These are phyloP conservation scores for Amphilophus citrinellus DNA, from an alignment of 2,113 vertebrate species.

Conservation along the genomic window DNA sequence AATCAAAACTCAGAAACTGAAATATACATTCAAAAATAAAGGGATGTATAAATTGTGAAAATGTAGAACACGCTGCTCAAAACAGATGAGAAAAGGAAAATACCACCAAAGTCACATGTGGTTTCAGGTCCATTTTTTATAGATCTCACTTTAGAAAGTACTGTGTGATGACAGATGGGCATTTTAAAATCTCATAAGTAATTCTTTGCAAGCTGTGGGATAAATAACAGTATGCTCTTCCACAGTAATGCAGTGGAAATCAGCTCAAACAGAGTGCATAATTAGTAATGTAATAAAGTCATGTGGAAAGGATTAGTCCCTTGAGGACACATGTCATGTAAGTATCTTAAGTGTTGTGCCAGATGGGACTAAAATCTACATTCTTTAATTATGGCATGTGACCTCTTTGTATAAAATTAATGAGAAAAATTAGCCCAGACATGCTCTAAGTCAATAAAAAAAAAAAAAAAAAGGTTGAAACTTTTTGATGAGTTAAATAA, in stretches of 20 bases:
- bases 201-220: neutral
- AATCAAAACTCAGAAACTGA: too few relatives aligned
- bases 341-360: slow-evolving; percentile 32
- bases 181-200: neutral
- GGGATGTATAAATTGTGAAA: too few relatives aligned
- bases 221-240: neutral
- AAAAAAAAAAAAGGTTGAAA: neutral
- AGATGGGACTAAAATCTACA: slow-evolving; percentile 25
- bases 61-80: too few relatives aligned
- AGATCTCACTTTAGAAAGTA: too few relatives aligned
- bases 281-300: slow-evolving; percentile 48
- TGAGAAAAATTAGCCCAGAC: slow-evolving; percentile 14
- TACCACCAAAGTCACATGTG: too few relatives aligned
- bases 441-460: neutral
- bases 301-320: slow-evolving; percentile 23
- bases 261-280: slow-evolving; percentile 15
- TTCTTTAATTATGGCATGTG: slow-evolving; percentile 33
- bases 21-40: too few relatives aligned
- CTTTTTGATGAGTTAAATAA: neutral
- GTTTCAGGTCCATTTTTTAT: too few relatives aligned
- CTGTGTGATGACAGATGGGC: neutral
- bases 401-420: slow-evolving; percentile 43
- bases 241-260: neutral
- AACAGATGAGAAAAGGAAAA: too few relatives aligned
- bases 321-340: slow-evolving; percentile 18